phyloP scores from a whole-genome alignment of 1,140 invertebrate species.

The Dendroctonus valens region DNA sequence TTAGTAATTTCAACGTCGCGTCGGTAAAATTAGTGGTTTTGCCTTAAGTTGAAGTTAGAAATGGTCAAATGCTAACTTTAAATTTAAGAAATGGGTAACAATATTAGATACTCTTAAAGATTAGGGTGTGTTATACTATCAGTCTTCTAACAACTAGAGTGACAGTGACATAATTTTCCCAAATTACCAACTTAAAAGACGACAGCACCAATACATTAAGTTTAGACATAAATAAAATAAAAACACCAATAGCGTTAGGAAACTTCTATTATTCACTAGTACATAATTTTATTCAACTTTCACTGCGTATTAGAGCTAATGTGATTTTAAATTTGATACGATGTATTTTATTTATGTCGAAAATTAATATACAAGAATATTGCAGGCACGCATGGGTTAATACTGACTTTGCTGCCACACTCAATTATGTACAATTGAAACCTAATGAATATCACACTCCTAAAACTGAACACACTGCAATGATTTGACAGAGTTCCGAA shows the following conservation, averaged over 20 bases:
- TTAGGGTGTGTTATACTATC: slow-evolving; percentile 6
- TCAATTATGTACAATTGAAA: slow-evolving; percentile 38
- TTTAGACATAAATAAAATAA: slow-evolving; percentile 15
- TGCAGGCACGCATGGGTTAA: slow-evolving; percentile 49
- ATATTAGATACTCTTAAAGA: background rate
- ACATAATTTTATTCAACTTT: too few species aligned
- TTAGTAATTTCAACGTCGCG: too few species aligned
- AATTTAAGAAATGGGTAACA: background rate
- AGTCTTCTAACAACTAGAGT: slow-evolving; percentile 30
- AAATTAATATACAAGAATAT: slow-evolving; percentile 22
- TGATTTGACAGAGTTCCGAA: too few species aligned
- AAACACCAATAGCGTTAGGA: background rate
- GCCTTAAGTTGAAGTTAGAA: too few species aligned
- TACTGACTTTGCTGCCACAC: slow-evolving; percentile 50
- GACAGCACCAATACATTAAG: slow-evolving; percentile 39
- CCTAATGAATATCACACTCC: too few species aligned
- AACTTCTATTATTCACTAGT: too few species aligned
- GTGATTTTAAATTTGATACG: background rate
- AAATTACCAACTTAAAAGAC: slow-evolving; percentile 42
- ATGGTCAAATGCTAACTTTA: too few species aligned
- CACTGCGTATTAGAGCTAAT: too few species aligned
- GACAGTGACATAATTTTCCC: slow-evolving; percentile 25
- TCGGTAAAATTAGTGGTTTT: too few species aligned
- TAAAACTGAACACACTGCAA: too few species aligned
- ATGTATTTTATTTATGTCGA: slow-evolving; percentile 7